Evolutionary conservation across 2,888 invertebrate species (phyloP), one percentile per base, ranked within the genome.

Genomic region (Scaptomyza tumidula): DNA sequence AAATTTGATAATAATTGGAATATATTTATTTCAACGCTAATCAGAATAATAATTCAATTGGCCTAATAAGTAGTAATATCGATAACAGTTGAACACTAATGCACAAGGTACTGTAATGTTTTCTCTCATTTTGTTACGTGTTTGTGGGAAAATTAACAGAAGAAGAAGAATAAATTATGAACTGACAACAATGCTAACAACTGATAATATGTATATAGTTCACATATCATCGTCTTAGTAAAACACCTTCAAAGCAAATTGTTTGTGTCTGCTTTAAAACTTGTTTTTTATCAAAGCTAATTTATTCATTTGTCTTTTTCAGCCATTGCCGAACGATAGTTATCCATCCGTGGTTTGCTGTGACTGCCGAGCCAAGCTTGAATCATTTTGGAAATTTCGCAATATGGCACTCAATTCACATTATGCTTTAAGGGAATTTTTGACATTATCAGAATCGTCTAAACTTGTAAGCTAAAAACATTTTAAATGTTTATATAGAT

Each of bases 331-430:
- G 90, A 94, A 94, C 88, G 96, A 97, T 92, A 94, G 94, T 87
- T 93, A 96, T 90, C 96, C 96, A 81, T 95, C 95, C 85, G 94
- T 96, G 85, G 95, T 97, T 80, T 97, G 97, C 93, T 94, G 94
- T 71, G 94, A 94, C 81, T 97, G 97, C 93, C 94, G 94, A 82
- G 94, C 94, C 89, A 96, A 96, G 91, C 93, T 97, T 87, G 95
- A 96, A 91, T 94, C 95, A 71, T 94, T 96, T 86, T 95, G 95
- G 92, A 95, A 95, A 88, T 96, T 97, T 93, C 95, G 95, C 91
- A 95, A 95, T 90, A 93, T 94, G 80, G 95, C 96, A 89, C 94
- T 94, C 86, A 96, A 95, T 92, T 95, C 96, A 49, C 95, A 96
- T 92, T 93, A 94, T 88, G 94, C 96, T 81, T 93, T 97, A 90